Percentiles rank a stretch among this genome's conserved stretches.
These are phyloP conservation scores for Merodon equestris DNA, from an alignment of 2,888 invertebrate genomes.

Conservation along the genomic window DNA sequence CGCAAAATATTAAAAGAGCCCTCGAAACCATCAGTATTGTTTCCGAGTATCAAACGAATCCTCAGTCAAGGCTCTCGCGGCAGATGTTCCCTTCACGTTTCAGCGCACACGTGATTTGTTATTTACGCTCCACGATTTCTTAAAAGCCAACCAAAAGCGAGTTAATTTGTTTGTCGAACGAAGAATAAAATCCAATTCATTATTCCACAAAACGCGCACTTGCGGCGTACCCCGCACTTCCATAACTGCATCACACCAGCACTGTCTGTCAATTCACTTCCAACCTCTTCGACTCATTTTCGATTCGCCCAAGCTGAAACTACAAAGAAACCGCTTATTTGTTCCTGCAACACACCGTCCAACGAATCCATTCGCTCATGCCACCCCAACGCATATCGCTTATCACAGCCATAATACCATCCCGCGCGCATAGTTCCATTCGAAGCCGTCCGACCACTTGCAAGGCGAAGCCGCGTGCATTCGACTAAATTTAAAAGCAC, in stretches of 20 bases:
- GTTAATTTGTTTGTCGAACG: too few relatives aligned
- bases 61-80: too few relatives aligned
- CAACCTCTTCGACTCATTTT: not conserved
- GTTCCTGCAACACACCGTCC: slow-evolving; percentile 23
- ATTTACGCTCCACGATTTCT: too few relatives aligned
- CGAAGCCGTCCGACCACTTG: slow-evolving; percentile 55
- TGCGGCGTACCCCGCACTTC: too few relatives aligned
- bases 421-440: slow-evolving; percentile 39
- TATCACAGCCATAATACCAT: slow-evolving; percentile 30
- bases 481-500: slow-evolving; percentile 60
- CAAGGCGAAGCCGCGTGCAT: slow-evolving; percentile 43
- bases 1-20: too few relatives aligned
- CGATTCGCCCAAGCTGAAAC: not conserved
- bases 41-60: too few relatives aligned
- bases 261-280: not conserved
- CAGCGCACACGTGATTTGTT: too few relatives aligned
- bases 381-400: slow-evolving; percentile 29
- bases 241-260: not conserved
- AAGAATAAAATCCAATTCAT: too few relatives aligned
- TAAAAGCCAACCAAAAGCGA: too few relatives aligned
- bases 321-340: slow-evolving; percentile 30
- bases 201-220: too few relatives aligned
- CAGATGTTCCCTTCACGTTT: too few relatives aligned
- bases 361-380: slow-evolving; percentile 29
- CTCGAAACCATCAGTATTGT: too few relatives aligned